These are phyloP conservation scores for Helarctos malayanus DNA, from an alignment of 2,797 vertebrate genomes.

Conservation along the genomic window DNA sequence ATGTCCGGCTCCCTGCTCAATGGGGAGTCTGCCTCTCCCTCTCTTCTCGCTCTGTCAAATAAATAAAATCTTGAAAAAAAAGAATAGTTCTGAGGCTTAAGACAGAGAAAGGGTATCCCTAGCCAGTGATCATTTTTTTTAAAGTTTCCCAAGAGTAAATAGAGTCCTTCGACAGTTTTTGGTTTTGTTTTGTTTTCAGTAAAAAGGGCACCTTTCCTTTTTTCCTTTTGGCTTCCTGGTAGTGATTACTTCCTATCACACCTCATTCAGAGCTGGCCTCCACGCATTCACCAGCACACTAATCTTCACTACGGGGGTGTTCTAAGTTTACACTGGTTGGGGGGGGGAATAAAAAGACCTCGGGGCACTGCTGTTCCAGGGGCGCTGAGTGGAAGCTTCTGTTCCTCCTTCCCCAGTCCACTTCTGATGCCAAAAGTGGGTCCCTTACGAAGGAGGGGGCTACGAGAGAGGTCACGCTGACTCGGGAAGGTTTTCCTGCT, in stretches of 20 bases:
- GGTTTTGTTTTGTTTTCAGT: conserved; percentile 17
- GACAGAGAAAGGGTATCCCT: not conserved
- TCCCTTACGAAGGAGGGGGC: not conserved
- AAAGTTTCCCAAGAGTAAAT: not conserved
- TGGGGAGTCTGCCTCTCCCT: not conserved
- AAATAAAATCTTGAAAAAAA: not conserved
- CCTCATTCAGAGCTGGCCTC: conserved; percentile 83
- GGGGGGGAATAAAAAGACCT: conserved; percentile 66
- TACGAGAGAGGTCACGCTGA: not conserved
- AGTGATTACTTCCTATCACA: conserved; percentile 63
- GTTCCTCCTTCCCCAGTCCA: not conserved
- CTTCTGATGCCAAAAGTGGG: not conserved
- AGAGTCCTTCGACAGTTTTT: not conserved
- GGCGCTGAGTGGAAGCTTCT: not conserved
- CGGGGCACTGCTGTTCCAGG: not conserved
- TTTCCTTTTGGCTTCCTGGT: conserved; percentile 85
- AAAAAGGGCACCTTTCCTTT: conserved; percentile 86
- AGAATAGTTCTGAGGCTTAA: not conserved
- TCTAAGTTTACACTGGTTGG: conserved; percentile 75
- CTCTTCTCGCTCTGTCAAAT: not conserved
- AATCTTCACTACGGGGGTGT: conserved; percentile 78
- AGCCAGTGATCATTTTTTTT: not conserved
- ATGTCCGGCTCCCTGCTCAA: not conserved
- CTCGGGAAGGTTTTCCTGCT: not conserved
- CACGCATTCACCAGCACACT: conserved; percentile 84